These are phyloP conservation scores for Leptodactylus fallax DNA, from an alignment of 2,797 vertebrate species.

Conservation along the genomic window DNA sequence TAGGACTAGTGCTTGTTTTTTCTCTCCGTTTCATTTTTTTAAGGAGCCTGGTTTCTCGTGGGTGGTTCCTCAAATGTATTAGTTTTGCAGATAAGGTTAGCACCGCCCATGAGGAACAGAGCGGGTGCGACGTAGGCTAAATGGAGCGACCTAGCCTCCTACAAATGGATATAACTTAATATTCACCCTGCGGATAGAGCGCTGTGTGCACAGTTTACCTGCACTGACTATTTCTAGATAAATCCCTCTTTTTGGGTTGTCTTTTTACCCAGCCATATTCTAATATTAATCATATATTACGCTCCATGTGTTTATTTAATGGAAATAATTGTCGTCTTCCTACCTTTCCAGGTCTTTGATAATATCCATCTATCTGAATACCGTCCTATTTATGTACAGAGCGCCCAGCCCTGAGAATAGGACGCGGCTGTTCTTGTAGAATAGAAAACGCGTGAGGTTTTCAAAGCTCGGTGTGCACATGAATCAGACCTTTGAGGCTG, in stretches of 20 bases:
- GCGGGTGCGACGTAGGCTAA: too few species aligned
- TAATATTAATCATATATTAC: neutral
- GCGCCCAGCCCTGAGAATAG: neutral
- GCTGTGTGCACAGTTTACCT: neutral
- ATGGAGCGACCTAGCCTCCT: too few species aligned
- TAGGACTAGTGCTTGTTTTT: too few species aligned
- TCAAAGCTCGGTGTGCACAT: conserved; percentile 36
- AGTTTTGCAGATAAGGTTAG: too few species aligned
- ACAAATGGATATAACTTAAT: too few species aligned
- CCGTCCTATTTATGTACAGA: neutral
- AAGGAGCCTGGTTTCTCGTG: too few species aligned
- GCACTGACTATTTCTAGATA: neutral
- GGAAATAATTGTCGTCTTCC: neutral
- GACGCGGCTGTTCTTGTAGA: conserved; percentile 30
- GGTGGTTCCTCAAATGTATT: too few species aligned
- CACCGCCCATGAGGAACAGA: too few species aligned
- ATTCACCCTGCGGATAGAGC: too few species aligned
- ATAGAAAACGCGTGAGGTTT: conserved; percentile 33
- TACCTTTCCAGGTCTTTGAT: neutral
- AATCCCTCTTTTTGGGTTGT: too few species aligned
- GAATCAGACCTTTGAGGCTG: conserved; percentile 48
- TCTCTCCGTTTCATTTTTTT: too few species aligned
- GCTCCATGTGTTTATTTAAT: neutral
- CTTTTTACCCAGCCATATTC: neutral
- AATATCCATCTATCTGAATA: conserved; percentile 8